Base-by-base conservation (phyloP, 2,888 invertebrate genomes). In the Phortica okadai region DNA sequence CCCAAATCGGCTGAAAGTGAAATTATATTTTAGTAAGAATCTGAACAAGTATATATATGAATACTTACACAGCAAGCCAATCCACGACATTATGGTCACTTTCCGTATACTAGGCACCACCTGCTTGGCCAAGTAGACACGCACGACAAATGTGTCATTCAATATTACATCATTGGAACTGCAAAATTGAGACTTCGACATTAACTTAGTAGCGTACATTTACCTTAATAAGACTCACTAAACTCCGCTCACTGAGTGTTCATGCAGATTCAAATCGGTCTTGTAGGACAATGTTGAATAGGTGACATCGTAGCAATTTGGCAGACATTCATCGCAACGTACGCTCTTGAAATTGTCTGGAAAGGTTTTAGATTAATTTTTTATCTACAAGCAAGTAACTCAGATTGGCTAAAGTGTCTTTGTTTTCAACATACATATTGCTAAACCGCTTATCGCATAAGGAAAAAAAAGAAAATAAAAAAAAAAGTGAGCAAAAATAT, bases 251-350 rank as follows among this genome's bases (percentile, higher is more conserved):
- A 91, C 82, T 0, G 92, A 91, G 56, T 82, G 88, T 72, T 88
- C 87, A 76, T 91, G 91, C 41, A 88, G 80, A 21, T 86, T 81
- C 2, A 91, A 78, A 79, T 90, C 90, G 5, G 91, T 90, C 82
- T 88, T 89, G 76, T 89, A 90, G 5, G 90, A 86, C 6, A 89
- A 79, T 0, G 89, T 90, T 6, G 89, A 87, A 62, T 92, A 92
- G 5, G 91, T 90, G 2, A 92, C 90, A 79, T 92, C 92, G 78
- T 91, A 89, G 76, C 91, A 92, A 74, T 91, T 91, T 3, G 92
- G 92, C 21, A 91, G 80, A 73, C 91, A 92, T 8, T 90, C 88
- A 62, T 88, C 88, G 74, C 91, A 92, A 50, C 89, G 88, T 2
- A 89, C 83, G 54, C 86, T 90, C 77, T 90, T 91, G 50, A 91